A percentile compares a stretch with the other conserved stretches of the same genome.
Conservation (phyloP, 2,888 invertebrate species). For the Athalia rosae region DNA sequence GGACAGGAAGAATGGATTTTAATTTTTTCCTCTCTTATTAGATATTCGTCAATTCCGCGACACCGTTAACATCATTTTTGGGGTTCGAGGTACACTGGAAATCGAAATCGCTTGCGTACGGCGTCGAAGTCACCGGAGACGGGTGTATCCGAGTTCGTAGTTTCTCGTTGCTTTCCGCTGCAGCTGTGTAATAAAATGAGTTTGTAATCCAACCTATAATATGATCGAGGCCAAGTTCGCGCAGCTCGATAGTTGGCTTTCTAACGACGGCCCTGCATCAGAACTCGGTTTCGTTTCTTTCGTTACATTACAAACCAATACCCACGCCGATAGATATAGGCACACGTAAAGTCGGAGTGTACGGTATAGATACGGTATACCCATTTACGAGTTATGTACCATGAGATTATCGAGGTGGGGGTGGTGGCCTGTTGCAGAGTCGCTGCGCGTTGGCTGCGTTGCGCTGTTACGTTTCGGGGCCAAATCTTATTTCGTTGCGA, state of each 20-base stretch:
- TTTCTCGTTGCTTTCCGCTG: constrained; percentile 30
- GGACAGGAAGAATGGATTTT: too few species aligned
- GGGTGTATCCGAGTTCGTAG: constrained; percentile 31
- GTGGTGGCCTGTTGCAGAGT: too few species aligned
- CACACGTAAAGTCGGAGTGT: neutral
- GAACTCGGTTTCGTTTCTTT: constrained; percentile 32
- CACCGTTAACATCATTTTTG: neutral
- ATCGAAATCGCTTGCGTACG: too few species aligned
- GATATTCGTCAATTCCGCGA: too few species aligned
- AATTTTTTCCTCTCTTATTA: too few species aligned
- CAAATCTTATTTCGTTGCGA: constrained; percentile 29
- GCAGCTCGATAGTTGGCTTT: constrained; percentile 24
- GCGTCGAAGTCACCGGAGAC: too few species aligned
- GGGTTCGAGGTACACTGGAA: neutral
- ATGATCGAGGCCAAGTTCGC: constrained; percentile 37
- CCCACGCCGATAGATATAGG: too few species aligned
- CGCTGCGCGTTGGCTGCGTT: neutral
- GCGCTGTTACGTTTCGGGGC: constrained; percentile 32
- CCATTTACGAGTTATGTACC: too few species aligned
- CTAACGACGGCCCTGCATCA: constrained; percentile 30
- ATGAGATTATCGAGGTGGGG: too few species aligned
- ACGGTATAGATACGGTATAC: too few species aligned
- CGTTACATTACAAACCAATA: neutral
- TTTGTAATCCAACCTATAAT: constrained; percentile 45
- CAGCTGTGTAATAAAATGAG: constrained; percentile 20